Percentiles rank a stretch among this genome's conserved stretches.
Conservation (phyloP, 2,113 vertebrate species). For the Passer montanus region DNA sequence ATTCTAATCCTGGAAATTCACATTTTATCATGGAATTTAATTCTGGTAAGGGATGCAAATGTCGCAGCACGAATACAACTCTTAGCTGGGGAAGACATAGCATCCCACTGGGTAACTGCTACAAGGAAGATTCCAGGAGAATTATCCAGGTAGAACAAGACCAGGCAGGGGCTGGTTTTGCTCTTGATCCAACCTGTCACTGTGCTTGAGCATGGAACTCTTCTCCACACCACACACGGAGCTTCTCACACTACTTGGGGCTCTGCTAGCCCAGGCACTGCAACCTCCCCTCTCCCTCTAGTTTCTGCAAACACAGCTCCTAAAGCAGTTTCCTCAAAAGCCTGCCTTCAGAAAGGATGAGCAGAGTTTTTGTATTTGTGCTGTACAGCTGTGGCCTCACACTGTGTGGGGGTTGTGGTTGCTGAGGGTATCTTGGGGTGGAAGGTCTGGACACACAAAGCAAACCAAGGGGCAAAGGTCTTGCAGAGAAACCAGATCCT, state of each 20-base stretch:
- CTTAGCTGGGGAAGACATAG: not conserved
- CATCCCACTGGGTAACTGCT: not conserved
- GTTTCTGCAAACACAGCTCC: not conserved
- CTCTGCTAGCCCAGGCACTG: not conserved
- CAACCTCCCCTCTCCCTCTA: not conserved
- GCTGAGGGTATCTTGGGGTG: not conserved
- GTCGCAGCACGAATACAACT: fast-evolving
- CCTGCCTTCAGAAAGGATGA: not conserved
- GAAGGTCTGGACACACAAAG: fast-evolving
- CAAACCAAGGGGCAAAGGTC: not conserved
- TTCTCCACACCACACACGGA: fast-evolving
- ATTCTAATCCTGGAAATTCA: not conserved
- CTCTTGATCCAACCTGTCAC: not conserved
- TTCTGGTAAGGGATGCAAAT: not conserved
- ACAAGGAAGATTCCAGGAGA: fast-evolving
- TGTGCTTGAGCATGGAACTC: not conserved
- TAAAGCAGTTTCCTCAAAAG: not conserved
- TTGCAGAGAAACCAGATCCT: not conserved
- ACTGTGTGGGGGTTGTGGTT: not conserved
- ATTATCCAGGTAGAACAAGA: not conserved
- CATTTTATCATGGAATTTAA: not conserved
- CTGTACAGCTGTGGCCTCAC: not conserved
- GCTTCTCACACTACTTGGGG: not conserved
- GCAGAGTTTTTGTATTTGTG: not conserved
- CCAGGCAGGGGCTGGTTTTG: not conserved